phyloP scores from a whole-genome alignment of 2,113 vertebrate species.

The Phoxinus phoxinus region DNA sequence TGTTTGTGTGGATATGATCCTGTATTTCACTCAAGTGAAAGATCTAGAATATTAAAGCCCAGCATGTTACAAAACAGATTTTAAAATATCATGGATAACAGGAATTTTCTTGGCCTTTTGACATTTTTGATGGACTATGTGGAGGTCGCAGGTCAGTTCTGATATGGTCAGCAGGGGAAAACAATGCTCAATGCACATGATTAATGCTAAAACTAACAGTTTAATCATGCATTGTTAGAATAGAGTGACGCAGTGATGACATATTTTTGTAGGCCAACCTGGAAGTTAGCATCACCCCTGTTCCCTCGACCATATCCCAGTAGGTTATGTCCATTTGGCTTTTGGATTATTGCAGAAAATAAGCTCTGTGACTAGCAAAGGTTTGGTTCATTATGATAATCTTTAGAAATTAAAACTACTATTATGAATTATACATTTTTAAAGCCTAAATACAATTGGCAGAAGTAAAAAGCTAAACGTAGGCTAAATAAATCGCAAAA shows the following conservation, averaged over 20 bases:
- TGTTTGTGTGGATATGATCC: not conserved
- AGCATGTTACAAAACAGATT: constrained; percentile 1
- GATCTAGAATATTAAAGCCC: constrained; percentile 16
- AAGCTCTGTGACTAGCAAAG: not conserved
- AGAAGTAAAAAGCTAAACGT: not conserved
- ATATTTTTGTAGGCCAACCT: not conserved
- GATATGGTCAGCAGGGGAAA: not conserved
- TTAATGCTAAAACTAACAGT: not conserved
- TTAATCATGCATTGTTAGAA: not conserved
- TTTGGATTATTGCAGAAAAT: not conserved
- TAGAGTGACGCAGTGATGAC: not conserved
- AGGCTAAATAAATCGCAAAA: not conserved
- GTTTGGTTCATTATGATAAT: not conserved
- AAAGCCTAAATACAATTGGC: not conserved
- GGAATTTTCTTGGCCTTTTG: not conserved
- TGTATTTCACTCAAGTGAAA: constrained; percentile 14
- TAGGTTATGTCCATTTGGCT: not conserved
- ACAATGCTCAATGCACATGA: not conserved
- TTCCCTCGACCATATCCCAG: not conserved
- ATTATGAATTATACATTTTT: not conserved
- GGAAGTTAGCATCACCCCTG: not conserved
- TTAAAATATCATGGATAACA: not conserved
- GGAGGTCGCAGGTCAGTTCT: not conserved
- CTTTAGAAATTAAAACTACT: not conserved
- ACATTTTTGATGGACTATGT: not conserved